These are phyloP conservation scores for Ceryle rudis DNA, from an alignment of 2,797 vertebrate species.

Conservation along the genomic window DNA sequence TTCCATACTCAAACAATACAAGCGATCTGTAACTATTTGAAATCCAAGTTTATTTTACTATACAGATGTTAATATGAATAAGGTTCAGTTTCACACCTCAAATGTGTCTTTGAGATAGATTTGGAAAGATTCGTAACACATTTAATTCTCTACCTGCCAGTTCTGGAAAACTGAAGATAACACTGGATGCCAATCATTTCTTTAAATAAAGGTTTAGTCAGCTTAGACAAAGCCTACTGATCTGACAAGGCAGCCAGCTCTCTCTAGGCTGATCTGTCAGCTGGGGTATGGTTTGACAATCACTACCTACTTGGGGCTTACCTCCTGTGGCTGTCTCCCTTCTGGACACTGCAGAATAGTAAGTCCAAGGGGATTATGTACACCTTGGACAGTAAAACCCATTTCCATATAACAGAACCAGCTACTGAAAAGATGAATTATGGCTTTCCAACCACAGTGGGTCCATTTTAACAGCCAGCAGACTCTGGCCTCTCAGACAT, in stretches of 20 bases:
- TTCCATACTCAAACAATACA: fast-evolving
- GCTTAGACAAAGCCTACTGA: neutral
- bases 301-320: neutral
- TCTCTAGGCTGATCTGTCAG: neutral
- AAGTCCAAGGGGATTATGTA: neutral
- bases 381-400: neutral
- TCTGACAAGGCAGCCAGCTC: neutral
- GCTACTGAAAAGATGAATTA: neutral
- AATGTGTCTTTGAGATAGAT: neutral
- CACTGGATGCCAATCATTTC: neutral
- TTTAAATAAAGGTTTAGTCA: neutral
- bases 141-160: neutral
- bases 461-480: neutral
- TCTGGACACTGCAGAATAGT: neutral
- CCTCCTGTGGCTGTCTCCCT: neutral
- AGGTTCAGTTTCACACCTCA: neutral
- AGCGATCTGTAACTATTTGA: neutral
- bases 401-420: neutral
- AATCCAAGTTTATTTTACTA: neutral
- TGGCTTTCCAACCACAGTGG: fast-evolving
- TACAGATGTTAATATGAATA: neutral
- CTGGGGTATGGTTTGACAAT: neutral
- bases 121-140: neutral
- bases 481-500: neutral
- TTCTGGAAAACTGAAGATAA: neutral